phyloP scores from a whole-genome alignment of 1,140 invertebrate species.

The Periplaneta americana region DNA sequence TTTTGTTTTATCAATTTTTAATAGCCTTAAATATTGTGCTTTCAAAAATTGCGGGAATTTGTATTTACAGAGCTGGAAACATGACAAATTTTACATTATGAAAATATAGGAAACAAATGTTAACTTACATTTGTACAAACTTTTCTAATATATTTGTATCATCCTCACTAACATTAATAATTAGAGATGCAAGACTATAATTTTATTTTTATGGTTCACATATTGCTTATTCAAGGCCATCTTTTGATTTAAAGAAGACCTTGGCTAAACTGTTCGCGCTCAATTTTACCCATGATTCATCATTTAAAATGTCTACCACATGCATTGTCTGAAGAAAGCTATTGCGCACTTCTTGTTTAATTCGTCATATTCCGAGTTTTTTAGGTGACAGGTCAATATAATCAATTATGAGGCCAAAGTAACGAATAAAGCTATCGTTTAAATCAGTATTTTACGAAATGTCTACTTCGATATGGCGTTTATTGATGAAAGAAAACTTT shows the following conservation, averaged over 20 bases:
- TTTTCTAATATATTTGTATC: background rate
- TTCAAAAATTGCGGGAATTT: background rate
- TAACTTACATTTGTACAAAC: background rate
- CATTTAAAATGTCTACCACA: conserved; percentile 13
- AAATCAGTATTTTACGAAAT: background rate
- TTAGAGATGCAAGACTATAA: background rate
- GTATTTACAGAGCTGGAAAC: background rate
- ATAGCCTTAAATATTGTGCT: too few species aligned
- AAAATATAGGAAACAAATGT: background rate
- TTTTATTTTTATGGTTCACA: background rate
- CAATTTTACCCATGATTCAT: conserved; percentile 17
- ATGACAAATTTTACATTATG: background rate
- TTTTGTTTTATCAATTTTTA: too few species aligned
- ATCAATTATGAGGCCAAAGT: background rate
- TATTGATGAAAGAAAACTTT: background rate
- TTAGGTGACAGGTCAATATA: conserved; percentile 9
- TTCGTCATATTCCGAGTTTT: background rate
- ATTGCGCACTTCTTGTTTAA: conserved; percentile 1
- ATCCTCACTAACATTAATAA: background rate
- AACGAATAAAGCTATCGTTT: background rate
- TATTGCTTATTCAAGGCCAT: background rate
- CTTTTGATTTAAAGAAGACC: background rate
- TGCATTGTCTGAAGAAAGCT: conserved; percentile 11
- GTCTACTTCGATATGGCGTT: background rate
- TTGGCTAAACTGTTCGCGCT: conserved; percentile 13